Percentiles rank a stretch among this genome's conserved stretches.
Conservation (phyloP, 2,797 vertebrate genomes). For the Hemitrygon akajei region DNA sequence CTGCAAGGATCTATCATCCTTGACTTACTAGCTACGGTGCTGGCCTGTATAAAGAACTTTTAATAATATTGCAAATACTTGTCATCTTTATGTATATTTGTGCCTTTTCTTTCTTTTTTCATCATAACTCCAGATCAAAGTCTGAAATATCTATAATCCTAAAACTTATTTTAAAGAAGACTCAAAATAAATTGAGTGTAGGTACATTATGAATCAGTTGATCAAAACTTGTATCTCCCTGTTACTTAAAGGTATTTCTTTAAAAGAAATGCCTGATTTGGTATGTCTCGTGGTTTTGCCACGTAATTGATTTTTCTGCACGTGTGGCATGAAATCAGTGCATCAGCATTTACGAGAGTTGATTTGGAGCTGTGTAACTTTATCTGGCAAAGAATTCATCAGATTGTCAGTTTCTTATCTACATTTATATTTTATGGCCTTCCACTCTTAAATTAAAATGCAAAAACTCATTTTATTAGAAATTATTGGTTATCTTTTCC, state of each 20-base stretch:
- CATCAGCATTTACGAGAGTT: neutral
- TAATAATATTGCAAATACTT: neutral
- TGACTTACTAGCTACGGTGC: neutral
- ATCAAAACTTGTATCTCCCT: neutral
- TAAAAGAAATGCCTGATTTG: neutral
- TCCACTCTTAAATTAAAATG: neutral
- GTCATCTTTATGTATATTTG: neutral
- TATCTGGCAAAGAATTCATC: neutral
- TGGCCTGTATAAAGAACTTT: neutral
- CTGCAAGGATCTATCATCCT: neutral
- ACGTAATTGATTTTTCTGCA: neutral
- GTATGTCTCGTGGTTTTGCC: neutral
- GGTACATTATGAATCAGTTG: neutral
- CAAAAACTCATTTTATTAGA: neutral
- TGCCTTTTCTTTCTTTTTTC: neutral
- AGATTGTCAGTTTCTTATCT: slow-evolving; percentile 16
- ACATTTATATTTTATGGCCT: slow-evolving; percentile 21
- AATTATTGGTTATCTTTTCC: slow-evolving; percentile 6
- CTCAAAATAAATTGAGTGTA: neutral
- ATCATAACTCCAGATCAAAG: neutral
- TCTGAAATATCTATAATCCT: neutral
- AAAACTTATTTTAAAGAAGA: neutral
- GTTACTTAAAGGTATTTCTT: neutral
- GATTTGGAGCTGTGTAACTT: neutral
- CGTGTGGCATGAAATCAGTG: neutral